Percentiles rank a stretch among this genome's conserved stretches.
These are phyloP conservation scores for Cydia pomonella DNA, from an alignment of 1,140 invertebrate species.

Conservation along the genomic window DNA sequence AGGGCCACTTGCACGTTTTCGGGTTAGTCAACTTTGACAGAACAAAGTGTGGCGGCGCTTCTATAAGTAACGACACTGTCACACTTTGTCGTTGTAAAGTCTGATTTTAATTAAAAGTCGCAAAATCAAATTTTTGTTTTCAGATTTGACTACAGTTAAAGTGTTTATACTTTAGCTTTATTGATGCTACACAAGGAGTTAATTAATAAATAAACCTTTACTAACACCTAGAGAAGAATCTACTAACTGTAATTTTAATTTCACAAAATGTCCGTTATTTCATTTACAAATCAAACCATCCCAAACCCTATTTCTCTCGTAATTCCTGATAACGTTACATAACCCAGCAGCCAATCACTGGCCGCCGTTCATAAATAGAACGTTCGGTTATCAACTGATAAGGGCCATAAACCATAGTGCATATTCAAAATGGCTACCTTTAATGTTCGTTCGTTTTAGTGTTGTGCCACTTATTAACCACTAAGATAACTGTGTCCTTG, in stretches of 20 bases:
- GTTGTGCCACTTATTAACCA: conserved; percentile 22
- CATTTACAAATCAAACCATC: not conserved
- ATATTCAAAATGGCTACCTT: conserved; percentile 64
- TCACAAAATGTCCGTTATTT: not conserved
- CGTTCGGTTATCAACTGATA: conserved; percentile 68
- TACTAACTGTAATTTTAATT: not conserved
- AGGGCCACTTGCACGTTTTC: no score
- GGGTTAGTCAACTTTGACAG: no score
- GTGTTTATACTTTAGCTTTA: not conserved
- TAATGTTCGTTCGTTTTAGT: conserved; percentile 61
- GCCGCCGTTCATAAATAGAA: conserved; percentile 65
- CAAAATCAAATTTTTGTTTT: no score
- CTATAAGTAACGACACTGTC: no score
- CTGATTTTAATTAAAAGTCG: no score
- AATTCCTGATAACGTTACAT: not conserved
- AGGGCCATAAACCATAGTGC: conserved; percentile 61
- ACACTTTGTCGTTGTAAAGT: no score
- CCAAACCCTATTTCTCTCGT: not conserved
- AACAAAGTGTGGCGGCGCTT: no score
- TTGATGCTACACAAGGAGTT: not conserved
- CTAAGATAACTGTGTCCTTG: conserved; percentile 8
- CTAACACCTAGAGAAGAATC: not conserved
- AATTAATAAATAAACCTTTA: not conserved
- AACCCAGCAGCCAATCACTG: conserved; percentile 55
- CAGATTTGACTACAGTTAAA: no score